phyloP scores from a whole-genome alignment of 1,140 invertebrate genomes.

The Metopolophium dirhodum region DNA sequence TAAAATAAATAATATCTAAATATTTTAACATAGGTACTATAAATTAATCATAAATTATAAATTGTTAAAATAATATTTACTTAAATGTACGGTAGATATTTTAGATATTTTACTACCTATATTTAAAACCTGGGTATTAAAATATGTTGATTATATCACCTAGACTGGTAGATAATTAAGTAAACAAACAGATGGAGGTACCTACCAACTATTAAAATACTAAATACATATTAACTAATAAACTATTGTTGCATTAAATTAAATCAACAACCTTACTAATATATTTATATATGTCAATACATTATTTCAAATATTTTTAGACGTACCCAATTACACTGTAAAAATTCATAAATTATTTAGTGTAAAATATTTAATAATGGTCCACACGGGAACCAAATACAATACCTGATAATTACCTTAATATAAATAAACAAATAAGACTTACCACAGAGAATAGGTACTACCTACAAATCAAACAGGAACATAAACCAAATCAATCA shows the following conservation, averaged over 20 bases:
- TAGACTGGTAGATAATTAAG: background rate
- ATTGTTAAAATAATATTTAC: background rate
- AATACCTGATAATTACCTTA: background rate
- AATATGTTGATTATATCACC: too few relatives aligned
- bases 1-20: background rate
- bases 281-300: constrained; percentile 48
- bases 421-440: background rate
- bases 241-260: background rate
- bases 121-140: too few relatives aligned
- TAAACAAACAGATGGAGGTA: background rate
- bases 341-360: background rate
- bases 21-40: background rate
- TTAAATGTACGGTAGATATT: background rate
- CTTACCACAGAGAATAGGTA: background rate
- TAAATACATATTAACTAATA: background rate
- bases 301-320: constrained; percentile 51
- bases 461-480: constrained; percentile 23
- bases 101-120: background rate
- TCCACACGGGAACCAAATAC: background rate
- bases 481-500: background rate
- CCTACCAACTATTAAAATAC: background rate
- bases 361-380: background rate
- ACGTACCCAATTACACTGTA: background rate
- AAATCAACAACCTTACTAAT: background rate
- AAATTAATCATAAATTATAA: background rate